Evolutionary conservation across 2,797 vertebrate species (phyloP), one percentile per base, ranked within the genome.

Genomic region (Chromis chromis): DNA sequence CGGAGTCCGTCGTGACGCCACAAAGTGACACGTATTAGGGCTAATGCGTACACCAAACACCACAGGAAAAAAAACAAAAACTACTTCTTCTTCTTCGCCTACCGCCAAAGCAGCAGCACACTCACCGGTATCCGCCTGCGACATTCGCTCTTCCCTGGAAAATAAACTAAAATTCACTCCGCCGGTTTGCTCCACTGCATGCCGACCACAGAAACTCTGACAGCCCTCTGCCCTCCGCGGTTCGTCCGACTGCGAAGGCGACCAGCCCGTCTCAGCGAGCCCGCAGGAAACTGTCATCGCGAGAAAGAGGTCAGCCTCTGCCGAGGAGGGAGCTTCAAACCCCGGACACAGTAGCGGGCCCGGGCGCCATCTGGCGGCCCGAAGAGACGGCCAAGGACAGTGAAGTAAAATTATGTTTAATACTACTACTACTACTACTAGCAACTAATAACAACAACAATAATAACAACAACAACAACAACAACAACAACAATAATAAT

Each of bases 211-310:
- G 39, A 9, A 58, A 79, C 55, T 79, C 71, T 0, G 24, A 24
- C 6, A 9, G 49, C 22, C 62, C 48, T 16, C 33, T 4, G 27
- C 48, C 55, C 70, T 48, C 61, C 39, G 69, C 84, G 3, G 72
- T 1, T 59, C 83, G 81, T 71, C 78, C 76, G 42, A 66, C 72
- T 65, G 72, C 7, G 72, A 70, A 73, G 77, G 52, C 75, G 79
- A 44, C 11, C 74, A 22, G 79, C 63, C 56, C 16, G 77, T 21
- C 82, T 71, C 65, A 10, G 27, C 24, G 22, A 49, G 74, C 74
- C 88, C 16, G 87, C 88, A 91, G 91, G 90, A 93, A 91, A 62
- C 89, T 69, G 91, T 92, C 91, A 92, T 86, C 63, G 69, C 75
- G 60, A 77, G 76, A 79, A 84, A 36, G 64, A 71, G 88, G 84